Conservation (phyloP, 2,888 invertebrate genomes). For the Neoaliturus tenellus region DNA sequence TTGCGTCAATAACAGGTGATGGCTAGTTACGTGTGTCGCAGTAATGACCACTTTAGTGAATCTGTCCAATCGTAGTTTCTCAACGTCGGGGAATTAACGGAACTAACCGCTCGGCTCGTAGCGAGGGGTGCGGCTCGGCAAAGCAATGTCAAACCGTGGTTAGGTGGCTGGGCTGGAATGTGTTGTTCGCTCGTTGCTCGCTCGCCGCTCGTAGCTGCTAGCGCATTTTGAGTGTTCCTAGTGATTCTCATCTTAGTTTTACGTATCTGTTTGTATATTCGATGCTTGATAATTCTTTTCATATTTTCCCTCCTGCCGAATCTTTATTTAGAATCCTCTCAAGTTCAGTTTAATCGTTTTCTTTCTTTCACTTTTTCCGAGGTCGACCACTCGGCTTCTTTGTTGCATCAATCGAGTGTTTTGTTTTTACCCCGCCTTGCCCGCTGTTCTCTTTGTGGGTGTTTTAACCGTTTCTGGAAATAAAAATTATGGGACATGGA, state of each 20-base stretch:
- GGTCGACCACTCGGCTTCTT: constrained; percentile 36
- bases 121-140: constrained; percentile 63
- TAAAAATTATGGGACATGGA: constrained; percentile 58
- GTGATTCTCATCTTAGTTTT: constrained; percentile 55
- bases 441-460: constrained; percentile 42
- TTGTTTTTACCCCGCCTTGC: constrained; percentile 42
- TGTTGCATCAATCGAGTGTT: constrained; percentile 35
- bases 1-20: constrained; percentile 53
- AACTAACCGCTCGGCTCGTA: constrained; percentile 40
- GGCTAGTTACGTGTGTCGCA: constrained; percentile 38
- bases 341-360: neutral
- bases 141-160: constrained; percentile 68
- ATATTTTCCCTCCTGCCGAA: constrained; percentile 24
- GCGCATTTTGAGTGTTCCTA: constrained; percentile 60
- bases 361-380: constrained; percentile 43
- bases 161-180: constrained; percentile 60
- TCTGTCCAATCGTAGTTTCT: neutral
- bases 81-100: constrained; percentile 24
- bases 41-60: neutral
- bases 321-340: constrained; percentile 1
- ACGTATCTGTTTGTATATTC: constrained; percentile 57
- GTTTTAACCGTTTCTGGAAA: constrained; percentile 58
- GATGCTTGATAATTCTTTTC: constrained; percentile 56
- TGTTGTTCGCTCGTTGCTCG: constrained; percentile 33
- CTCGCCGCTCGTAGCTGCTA: constrained; percentile 57